Percentiles rank a stretch among this genome's conserved stretches.
Conservation (phyloP, 2,797 vertebrate genomes). For the Onychomys leucogaster region DNA sequence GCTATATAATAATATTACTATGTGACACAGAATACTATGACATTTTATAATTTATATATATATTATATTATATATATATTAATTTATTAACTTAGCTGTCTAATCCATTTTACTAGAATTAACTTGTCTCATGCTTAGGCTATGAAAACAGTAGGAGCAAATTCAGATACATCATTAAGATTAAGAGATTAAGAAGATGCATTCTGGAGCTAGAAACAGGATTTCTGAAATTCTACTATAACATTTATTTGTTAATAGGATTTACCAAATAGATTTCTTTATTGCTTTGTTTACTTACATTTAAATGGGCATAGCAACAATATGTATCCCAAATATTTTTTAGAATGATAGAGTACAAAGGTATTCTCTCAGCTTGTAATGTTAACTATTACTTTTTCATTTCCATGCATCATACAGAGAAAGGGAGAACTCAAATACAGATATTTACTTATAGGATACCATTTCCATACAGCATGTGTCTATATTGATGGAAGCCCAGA, state of each 20-base stretch:
- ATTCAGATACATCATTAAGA: not conserved
- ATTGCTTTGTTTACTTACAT: not conserved
- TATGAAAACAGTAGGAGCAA: not conserved
- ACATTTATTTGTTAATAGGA: slow-evolving; percentile 2
- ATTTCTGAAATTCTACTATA: not conserved
- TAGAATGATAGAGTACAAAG: not conserved
- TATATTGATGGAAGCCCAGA: not conserved
- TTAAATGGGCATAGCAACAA: not conserved
- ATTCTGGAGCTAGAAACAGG: not conserved
- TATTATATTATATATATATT: too few relatives aligned
- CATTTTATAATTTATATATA: not conserved
- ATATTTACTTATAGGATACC: not conserved
- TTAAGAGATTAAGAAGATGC: not conserved
- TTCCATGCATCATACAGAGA: not conserved
- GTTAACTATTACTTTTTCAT: not conserved
- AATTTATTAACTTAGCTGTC: not conserved
- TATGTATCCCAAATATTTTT: not conserved
- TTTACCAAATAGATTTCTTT: not conserved
- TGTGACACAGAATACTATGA: not conserved
- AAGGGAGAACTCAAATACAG: not conserved
- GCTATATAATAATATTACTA: not conserved
- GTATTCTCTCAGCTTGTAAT: not conserved
- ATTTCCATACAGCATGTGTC: not conserved
- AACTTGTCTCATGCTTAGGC: not conserved
- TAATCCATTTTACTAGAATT: not conserved